Evolutionary conservation across 2,113 vertebrate species (phyloP).

Genomic region (Perca flavescens): DNA sequence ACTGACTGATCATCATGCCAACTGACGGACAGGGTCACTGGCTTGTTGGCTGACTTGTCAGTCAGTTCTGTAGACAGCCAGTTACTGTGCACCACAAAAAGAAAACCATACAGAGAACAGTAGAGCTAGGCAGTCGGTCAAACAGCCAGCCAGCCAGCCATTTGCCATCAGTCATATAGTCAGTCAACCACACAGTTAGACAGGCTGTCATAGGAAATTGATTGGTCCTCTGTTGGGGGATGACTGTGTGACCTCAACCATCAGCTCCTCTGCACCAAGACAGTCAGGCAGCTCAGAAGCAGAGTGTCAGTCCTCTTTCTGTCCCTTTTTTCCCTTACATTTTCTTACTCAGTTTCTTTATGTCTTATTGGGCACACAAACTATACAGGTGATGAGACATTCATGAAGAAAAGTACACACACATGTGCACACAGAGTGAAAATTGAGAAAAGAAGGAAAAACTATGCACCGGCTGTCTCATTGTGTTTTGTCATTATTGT

Average conservation of each 20-base stretch:
- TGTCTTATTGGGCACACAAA: neutral
- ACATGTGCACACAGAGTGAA: neutral
- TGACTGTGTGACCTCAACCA: conserved; percentile 69
- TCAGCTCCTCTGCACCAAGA: conserved; percentile 62
- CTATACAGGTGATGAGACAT: neutral
- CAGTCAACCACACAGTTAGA: conserved; percentile 24
- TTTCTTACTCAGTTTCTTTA: neutral
- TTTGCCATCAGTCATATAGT: conserved; percentile 19
- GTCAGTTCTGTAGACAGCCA: conserved; percentile 14
- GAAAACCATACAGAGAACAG: neutral
- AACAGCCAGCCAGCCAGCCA: conserved; percentile 21
- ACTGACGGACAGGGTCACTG: conserved; percentile 9
- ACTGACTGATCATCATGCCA: conserved; percentile 16
- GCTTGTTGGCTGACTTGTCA: conserved; percentile 22
- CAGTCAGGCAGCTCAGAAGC: conserved; percentile 27
- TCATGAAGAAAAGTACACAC: neutral
- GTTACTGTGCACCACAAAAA: neutral
- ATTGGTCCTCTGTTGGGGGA: conserved; percentile 42
- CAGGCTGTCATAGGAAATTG: conserved; percentile 54
- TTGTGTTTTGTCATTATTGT: neutral
- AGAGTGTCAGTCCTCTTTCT: conserved; percentile 22
- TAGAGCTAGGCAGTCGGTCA: neutral
- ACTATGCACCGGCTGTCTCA: neutral
- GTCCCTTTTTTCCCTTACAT: neutral
- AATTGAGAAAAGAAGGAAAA: neutral